Evolutionary conservation across 2,888 invertebrate species (phyloP), one percentile per base, ranked within the genome.

Genomic region (Sesia bembeciformis): DNA sequence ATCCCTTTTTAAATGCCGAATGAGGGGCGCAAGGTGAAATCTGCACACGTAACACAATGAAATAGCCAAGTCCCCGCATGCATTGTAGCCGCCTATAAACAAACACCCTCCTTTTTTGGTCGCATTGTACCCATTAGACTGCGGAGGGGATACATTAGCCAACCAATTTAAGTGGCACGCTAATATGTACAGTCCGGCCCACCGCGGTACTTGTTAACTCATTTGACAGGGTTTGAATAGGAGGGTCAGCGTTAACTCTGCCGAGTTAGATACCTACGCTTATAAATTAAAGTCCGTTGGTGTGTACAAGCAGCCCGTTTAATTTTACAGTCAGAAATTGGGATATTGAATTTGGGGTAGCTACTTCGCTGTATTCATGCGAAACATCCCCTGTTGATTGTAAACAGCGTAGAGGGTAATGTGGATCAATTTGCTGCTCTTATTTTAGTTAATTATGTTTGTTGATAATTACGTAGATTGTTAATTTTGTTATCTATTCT

Each of bases 271-370:
- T 78, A 23, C 23, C 23, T 23, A 78, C 72, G 73, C 74, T 68
- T 70, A 67, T 66, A 70, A 75, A 72, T 70, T 70, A 68, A 65
- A 67, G 57, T 54, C 57, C 56, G 59, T 59, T 62, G 62, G 56
- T 64, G 61, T 58, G 63, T 65, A 62, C 63, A 63, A 68, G 65
- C 64, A 62, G 61, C 64, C 71, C 65, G 65, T 81, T 84, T 78
- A 78, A 84, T 79, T 84, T 80, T 63, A 74, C 74, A 68, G 79
- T 63, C 68, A 81, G 62, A 76, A 81, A 78, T 79, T 78, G 52
- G 78, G 80, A 81, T 80, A 23, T 23, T 23, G 23, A 23, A 23
- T 77, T 66, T 74, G 82, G 54, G 81, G 78, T 77, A 73, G 76
- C 70, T 76, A 78, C 50, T 59, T 57, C 67, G 70, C 64, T 64